A percentile compares a stretch with the other conserved stretches of the same genome.
These are phyloP conservation scores for Orius laevigatus DNA, from an alignment of 1,140 invertebrate genomes.

Conservation along the genomic window DNA sequence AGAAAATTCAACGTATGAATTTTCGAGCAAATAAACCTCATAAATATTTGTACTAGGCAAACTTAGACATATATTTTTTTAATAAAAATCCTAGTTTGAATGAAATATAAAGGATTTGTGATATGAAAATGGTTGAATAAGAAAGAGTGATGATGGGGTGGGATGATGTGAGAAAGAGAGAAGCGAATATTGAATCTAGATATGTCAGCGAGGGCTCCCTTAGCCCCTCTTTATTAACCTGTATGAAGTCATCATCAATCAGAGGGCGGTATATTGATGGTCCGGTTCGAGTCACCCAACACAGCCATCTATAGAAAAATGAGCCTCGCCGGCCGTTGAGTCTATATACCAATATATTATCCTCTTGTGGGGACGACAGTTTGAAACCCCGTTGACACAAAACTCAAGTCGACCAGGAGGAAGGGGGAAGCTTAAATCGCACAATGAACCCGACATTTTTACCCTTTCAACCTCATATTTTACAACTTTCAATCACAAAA, in stretches of 20 bases:
- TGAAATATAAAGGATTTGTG: no score
- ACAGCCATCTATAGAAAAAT: conserved; percentile 8
- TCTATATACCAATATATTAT: conserved; percentile 6
- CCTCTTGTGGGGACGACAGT: conserved; percentile 6
- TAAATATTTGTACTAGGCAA: no score
- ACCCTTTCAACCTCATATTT: no score
- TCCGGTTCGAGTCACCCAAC: conserved; percentile 4
- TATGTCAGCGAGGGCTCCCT: conserved; percentile 4
- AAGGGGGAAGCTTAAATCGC: neutral
- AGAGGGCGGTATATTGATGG: conserved; percentile 5
- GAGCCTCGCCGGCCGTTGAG: neutral
- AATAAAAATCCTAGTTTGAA: no score
- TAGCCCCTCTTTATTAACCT: conserved; percentile 6
- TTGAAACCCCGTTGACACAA: conserved; percentile 1
- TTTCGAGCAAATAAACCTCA: no score
- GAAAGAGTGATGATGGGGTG: no score
- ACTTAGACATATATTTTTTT: no score
- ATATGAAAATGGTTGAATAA: no score
- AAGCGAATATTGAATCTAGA: conserved; percentile 6
- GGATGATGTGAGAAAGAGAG: neutral
- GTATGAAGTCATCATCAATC: conserved; percentile 9
- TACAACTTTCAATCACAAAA: neutral
- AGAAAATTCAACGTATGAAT: no score
- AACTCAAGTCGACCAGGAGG: neutral
- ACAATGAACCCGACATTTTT: neutral